A percentile compares a stretch with the other conserved stretches of the same genome.
These are phyloP conservation scores for Apodemus speciosus DNA, from an alignment of 2,113 vertebrate genomes.

Conservation along the genomic window DNA sequence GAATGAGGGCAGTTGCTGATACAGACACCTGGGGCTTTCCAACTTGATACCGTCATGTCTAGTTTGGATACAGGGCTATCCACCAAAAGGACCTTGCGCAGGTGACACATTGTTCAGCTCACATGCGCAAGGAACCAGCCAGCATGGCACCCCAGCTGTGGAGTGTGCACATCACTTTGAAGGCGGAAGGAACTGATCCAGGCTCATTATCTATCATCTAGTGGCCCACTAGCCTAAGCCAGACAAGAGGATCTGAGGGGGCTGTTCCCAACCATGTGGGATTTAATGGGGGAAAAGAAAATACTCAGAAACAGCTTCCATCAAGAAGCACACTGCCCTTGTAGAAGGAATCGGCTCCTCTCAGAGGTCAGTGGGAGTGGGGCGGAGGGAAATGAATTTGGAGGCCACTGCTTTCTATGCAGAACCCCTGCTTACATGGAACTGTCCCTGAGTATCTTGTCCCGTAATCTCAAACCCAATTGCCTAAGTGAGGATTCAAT, in stretches of 20 bases:
- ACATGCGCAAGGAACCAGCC: not conserved
- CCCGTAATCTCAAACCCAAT: not conserved
- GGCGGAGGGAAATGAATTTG: too few relatives aligned
- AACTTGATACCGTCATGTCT: not conserved
- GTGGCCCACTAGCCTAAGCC: not conserved
- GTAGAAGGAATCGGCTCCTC: too few relatives aligned
- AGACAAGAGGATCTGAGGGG: not conserved
- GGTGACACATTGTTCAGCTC: not conserved
- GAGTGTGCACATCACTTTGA: not conserved
- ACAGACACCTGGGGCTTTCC: not conserved
- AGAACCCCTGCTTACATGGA: too few relatives aligned
- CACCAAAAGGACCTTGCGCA: not conserved
- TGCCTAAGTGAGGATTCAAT: not conserved
- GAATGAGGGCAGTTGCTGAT: not conserved
- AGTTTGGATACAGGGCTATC: not conserved
- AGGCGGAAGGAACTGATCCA: not conserved
- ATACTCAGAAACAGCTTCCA: too few relatives aligned
- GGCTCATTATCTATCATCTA: not conserved
- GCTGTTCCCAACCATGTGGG: not conserved
- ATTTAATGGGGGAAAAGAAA: not conserved
- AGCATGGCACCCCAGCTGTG: not conserved
- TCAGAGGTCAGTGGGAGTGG: too few relatives aligned
- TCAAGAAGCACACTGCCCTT: too few relatives aligned
- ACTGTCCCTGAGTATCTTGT: not conserved
- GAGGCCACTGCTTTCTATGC: too few relatives aligned